A percentile compares a stretch with the other conserved stretches of the same genome.
Evolutionary conservation across 2,888 invertebrate species (phyloP).

Genomic region (Globia sparganii): DNA sequence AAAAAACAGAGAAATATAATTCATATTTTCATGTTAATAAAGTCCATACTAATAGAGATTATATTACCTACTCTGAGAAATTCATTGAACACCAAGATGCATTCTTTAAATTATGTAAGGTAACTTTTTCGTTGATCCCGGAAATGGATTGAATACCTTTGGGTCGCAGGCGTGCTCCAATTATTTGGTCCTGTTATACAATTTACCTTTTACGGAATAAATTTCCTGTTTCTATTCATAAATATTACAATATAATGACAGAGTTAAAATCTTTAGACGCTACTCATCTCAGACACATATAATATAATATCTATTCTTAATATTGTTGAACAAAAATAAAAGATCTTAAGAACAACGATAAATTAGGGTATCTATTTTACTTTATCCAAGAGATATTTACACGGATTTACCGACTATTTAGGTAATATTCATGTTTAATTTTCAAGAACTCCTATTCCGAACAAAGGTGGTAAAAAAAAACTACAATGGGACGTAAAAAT

Average conservation of each 20-base stretch:
- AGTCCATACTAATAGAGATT: constrained; percentile 17
- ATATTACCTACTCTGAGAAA: constrained; percentile 15
- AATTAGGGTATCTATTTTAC: neutral
- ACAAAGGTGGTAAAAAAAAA: neutral
- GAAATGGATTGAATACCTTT: constrained; percentile 52
- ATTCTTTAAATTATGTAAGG: constrained; percentile 30
- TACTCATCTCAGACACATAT: constrained; percentile 1
- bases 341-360: neutral
- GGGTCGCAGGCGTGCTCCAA: constrained; percentile 43
- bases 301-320: constrained; percentile 3
- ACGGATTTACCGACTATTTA: constrained; percentile 6
- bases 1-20: neutral
- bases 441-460: neutral
- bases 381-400: neutral
- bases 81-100: constrained; percentile 15
- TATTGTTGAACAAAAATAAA: constrained; percentile 12
- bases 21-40: neutral
- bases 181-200: constrained; percentile 41
- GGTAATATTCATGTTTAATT: neutral
- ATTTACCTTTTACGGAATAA: constrained; percentile 37
- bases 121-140: constrained; percentile 34
- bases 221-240: constrained; percentile 8
- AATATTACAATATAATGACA: constrained; percentile 23
- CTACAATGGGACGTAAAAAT: neutral
- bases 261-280: constrained; percentile 1